A percentile compares a stretch with the other conserved stretches of the same genome.
Conservation (phyloP, 2,113 vertebrate genomes). For the Scortum barcoo region DNA sequence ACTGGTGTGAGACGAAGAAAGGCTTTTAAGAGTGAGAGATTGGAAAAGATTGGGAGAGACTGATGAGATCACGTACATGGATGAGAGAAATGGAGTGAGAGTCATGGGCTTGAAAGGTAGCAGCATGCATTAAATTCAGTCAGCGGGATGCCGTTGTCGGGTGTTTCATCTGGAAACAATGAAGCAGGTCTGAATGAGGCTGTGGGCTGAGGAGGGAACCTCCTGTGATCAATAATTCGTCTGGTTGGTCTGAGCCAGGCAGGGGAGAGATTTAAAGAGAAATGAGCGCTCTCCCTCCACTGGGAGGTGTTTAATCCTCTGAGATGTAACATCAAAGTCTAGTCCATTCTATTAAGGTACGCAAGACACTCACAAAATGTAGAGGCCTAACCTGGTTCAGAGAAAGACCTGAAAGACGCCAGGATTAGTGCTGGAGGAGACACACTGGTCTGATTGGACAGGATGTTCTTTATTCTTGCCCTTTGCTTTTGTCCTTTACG, state of each 20-base stretch:
- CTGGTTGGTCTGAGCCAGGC: slow-evolving; percentile 34
- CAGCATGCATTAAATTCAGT: slow-evolving; percentile 64
- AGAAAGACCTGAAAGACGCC: slow-evolving; percentile 1
- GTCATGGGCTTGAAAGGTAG: slow-evolving; percentile 54
- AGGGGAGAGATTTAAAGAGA: slow-evolving; percentile 63
- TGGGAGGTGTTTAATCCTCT: slow-evolving; percentile 57
- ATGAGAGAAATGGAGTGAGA: slow-evolving; percentile 43
- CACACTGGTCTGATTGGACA: background rate
- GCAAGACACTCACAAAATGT: background rate
- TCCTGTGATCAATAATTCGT: slow-evolving; percentile 73
- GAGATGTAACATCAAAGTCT: slow-evolving; percentile 62
- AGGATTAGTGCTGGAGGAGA: slow-evolving; percentile 10
- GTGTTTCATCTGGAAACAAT: slow-evolving; percentile 75
- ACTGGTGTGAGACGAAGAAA: slow-evolving; percentile 6
- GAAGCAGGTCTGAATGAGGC: slow-evolving; percentile 71
- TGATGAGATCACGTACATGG: slow-evolving; percentile 37
- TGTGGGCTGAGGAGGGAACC: slow-evolving; percentile 44
- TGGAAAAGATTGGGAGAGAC: slow-evolving; percentile 35
- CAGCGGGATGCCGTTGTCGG: slow-evolving; percentile 55
- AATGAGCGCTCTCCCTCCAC: slow-evolving; percentile 21
- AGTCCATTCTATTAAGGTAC: slow-evolving; percentile 41
- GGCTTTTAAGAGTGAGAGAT: slow-evolving; percentile 27
- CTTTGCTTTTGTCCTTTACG: slow-evolving; percentile 4
- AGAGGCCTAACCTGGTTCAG: slow-evolving; percentile 11
- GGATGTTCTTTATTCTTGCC: background rate